Conservation (phyloP, 2,113 vertebrate genomes). For the Nerophis ophidion region DNA sequence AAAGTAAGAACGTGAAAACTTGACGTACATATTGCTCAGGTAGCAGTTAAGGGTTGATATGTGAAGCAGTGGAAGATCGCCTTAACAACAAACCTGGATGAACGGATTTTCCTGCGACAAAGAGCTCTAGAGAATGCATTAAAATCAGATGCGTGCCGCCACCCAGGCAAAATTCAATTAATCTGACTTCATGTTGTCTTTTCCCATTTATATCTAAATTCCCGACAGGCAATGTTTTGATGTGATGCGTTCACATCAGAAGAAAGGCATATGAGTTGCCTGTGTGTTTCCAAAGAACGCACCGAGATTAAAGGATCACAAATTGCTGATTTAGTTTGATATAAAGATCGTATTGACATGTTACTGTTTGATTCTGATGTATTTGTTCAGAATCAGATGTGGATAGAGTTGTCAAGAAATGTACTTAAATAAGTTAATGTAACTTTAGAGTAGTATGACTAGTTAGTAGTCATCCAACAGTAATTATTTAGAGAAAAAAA, state of each 20-base stretch:
- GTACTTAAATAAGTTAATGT: too few species aligned
- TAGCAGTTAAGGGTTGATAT: slow-evolving; percentile 46
- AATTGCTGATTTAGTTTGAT: too few species aligned
- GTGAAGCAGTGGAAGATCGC: slow-evolving; percentile 64
- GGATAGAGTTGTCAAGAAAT: too few species aligned
- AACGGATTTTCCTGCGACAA: slow-evolving; percentile 60
- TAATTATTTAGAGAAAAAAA: too few species aligned
- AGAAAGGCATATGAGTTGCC: slow-evolving; percentile 31
- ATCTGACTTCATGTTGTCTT: slow-evolving; percentile 50
- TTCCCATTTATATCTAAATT: slow-evolving; percentile 30
- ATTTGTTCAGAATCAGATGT: too few species aligned
- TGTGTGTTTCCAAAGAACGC: slow-evolving; percentile 31
- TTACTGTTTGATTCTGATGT: slow-evolving; percentile 12
- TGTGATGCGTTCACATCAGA: slow-evolving; percentile 27
- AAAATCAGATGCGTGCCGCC: slow-evolving; percentile 40
- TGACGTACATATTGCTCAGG: slow-evolving; percentile 13
- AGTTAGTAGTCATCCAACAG: too few species aligned
- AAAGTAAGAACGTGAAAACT: slow-evolving; percentile 11
- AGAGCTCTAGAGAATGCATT: slow-evolving; percentile 55
- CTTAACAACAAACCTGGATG: slow-evolving; percentile 66
- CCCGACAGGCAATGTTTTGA: slow-evolving; percentile 30
- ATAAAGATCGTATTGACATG: slow-evolving; percentile 7
- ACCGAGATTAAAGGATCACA: neutral
- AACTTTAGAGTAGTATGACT: too few species aligned
- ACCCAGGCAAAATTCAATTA: slow-evolving; percentile 49